Conservation (phyloP, 2,113 vertebrate species). For the Asarcornis scutulata region DNA sequence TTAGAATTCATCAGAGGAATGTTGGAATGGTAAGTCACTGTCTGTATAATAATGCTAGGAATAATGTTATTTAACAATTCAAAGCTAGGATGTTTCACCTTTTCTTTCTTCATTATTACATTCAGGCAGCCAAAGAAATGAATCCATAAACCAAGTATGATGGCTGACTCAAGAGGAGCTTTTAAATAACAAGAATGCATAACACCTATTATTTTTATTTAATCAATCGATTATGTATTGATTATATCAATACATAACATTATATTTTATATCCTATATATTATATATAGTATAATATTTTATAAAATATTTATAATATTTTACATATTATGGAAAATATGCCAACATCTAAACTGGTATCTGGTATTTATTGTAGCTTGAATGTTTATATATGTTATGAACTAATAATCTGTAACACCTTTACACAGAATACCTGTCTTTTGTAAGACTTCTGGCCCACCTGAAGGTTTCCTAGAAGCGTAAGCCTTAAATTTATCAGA, state of each 20-base stretch:
- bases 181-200: neutral
- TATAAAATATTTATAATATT: too few species aligned
- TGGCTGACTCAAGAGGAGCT: neutral
- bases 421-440: neutral
- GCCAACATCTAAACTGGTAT: neutral
- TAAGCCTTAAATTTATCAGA: neutral
- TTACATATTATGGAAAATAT: neutral
- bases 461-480: neutral
- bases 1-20: neutral
- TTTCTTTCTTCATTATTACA: neutral
- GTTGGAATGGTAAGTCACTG: neutral
- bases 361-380: neutral
- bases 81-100: neutral
- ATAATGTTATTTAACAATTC: neutral
- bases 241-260: too few species aligned
- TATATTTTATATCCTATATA: too few species aligned
- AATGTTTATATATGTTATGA: neutral
- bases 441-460: neutral
- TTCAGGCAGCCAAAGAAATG: neutral
- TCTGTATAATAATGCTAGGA: neutral
- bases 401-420: neutral
- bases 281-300: too few species aligned
- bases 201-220: neutral
- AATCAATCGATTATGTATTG: too few species aligned
- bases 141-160: neutral